Base-by-base conservation (phyloP, 2,113 vertebrate genomes). In the Kryptolebias marmoratus region DNA sequence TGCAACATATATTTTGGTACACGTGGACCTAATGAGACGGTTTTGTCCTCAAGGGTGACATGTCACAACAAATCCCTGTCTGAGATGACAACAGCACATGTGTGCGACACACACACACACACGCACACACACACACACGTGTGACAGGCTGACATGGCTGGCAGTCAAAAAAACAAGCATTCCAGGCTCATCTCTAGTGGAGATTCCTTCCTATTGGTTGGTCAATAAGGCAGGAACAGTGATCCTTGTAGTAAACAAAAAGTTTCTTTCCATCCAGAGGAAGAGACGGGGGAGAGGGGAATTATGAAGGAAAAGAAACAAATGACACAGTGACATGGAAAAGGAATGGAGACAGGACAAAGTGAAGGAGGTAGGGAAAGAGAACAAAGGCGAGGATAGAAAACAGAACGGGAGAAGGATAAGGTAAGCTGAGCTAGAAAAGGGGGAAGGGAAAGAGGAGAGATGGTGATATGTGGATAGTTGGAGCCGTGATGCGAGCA, bases 131-230 rank as follows among this genome's bases (percentile, higher is more conserved):
- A 42, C 56, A 58, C 64, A 15, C 56, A 71, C 7, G 68, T 30
- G 74, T 89, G 91, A 90, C 87, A 87, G 72, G 82, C 85, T 87
- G 88, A 90, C 87, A 91, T 73, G 83, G 85, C 77, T 91, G 86
- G 80, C 81, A 89, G 82, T 87, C 84, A 81, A 76, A 89, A 84
- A 88, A 90, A 90, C 87, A 91, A 89, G 84, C 75, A 77, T 87
- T 63, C 68, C 42, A 30, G 75, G 77, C 87, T 90, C 80, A 81
- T 87, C 75, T 83, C 71, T 71, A 82, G 81, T 68, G 85, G 75
- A 75, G 81, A 86, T 83, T 83, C 64, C 77, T 89, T 90, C 86
- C 87, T 74, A 83, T 85, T 89, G 91, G 87, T 80, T 85, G 88
- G 91, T 90, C 91, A 91, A 88, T 91, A 89, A 89, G 80, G 81